Evolutionary conservation across 2,797 vertebrate genomes (phyloP).

Genomic region (Muraenolepis orangiensis): DNA sequence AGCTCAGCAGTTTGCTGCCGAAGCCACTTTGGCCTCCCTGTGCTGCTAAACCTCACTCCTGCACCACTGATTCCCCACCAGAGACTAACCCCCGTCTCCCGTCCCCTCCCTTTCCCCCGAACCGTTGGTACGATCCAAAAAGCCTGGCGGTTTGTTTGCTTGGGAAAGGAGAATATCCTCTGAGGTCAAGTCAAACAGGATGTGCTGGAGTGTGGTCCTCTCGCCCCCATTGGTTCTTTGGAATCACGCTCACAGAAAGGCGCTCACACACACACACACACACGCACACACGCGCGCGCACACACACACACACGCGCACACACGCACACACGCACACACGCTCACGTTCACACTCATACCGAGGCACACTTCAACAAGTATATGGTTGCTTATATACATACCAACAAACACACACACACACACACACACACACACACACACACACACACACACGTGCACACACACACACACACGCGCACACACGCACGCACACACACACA

Average conservation of each 20-base stretch:
- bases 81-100: conserved; percentile 53
- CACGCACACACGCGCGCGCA: conserved; percentile 18
- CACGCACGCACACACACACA: conserved; percentile 49
- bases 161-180: conserved; percentile 75
- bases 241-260: conserved; percentile 59
- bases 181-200: conserved; percentile 76
- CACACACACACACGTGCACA: no score
- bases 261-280: conserved; percentile 24
- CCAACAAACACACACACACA: no score
- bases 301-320: conserved; percentile 11
- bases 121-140: conserved; percentile 71
- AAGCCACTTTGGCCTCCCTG: conserved; percentile 1
- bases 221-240: conserved; percentile 63
- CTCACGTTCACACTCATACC: no score
- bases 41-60: conserved; percentile 39
- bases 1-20: neutral
- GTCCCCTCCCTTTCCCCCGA: conserved; percentile 67
- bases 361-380: no score
- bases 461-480: no score
- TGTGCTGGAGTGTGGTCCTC: conserved; percentile 67
- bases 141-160: conserved; percentile 68
- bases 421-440: no score
- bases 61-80: conserved; percentile 50
- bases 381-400: no score
- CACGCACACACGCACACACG: no score